A percentile compares a stretch with the other conserved stretches of the same genome.
phyloP scores from a whole-genome alignment of 2,888 invertebrate genomes.

The Ryuthela nishihirai region DNA sequence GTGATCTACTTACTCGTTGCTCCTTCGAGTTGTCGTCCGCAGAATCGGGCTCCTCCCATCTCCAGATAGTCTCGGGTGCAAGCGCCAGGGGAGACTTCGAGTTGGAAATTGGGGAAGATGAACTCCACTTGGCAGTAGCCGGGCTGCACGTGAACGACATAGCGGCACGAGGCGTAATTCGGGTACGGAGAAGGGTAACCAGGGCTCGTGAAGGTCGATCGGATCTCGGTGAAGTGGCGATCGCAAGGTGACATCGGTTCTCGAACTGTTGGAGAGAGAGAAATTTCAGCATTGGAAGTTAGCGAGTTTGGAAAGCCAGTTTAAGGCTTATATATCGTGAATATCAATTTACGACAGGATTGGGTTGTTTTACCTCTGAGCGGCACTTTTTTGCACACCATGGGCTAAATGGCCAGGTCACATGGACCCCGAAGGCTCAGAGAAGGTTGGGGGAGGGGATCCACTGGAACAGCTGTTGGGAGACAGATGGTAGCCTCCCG shows the following conservation, averaged over 20 bases:
- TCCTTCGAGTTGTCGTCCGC: constrained; percentile 43
- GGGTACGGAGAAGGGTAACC: constrained; percentile 43
- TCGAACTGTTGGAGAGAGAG: neutral
- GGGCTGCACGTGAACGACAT: constrained; percentile 40
- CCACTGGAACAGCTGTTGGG: no score
- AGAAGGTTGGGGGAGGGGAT: no score
- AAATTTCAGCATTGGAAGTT: neutral
- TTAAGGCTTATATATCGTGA: no score
- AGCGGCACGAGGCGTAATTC: constrained; percentile 41
- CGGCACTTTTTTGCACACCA: no score
- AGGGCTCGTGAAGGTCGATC: constrained; percentile 41
- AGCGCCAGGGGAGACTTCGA: constrained; percentile 33
- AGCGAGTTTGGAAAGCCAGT: no score
- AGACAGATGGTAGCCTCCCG: no score
- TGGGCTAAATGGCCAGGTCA: no score
- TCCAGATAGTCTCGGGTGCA: constrained; percentile 43
- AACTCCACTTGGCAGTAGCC: constrained; percentile 43
- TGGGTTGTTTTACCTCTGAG: no score
- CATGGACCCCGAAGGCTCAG: no score
- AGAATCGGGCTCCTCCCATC: constrained; percentile 42
- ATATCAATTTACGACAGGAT: no score
- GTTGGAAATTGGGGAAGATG: constrained; percentile 41
- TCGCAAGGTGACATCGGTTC: no score
- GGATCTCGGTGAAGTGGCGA: constrained; percentile 40
- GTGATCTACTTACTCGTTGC: constrained; percentile 39